Evolutionary conservation across 2,797 vertebrate species (phyloP), one percentile per base, ranked within the genome.

Genomic region (Myiotriccus ornatus): DNA sequence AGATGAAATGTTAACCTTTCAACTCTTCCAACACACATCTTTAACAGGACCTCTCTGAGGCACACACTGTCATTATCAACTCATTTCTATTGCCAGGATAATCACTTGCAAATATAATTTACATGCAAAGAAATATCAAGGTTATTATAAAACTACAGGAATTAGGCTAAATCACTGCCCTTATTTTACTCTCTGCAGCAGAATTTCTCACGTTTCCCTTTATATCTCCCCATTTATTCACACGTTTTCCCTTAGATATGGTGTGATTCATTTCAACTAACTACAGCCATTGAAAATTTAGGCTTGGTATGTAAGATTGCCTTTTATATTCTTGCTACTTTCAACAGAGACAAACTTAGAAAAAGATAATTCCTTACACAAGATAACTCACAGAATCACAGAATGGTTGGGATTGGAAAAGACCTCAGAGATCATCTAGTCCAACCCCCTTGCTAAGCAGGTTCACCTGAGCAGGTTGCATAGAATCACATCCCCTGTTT

Each of bases 61-160:
- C 84, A 63, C 50, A 14, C 34, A 15, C 55, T 87, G 69, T 82
- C 79, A 60, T 50, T 81, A 47, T 80, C 79, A 84, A 73, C 78
- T 81, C 32, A 63, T 20, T 52, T 85, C 17, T 73, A 69, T 44
- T 91, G 73, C 82, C 71, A 89, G 84, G 34, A 69, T 90, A 84
- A 92, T 83, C 8, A 71, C 39, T 87, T 71, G 16, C 14, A 81
- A 67, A 92, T 64, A 37, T 63, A 86, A 93, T 92, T 79, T 91
- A 84, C 86, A 94, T 63, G 62, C 34, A 2, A 92, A 91, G 55
- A 93, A 90, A 67, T 89, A 92, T 39, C 80, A 89, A 91, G 82
- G 69, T 92, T 87, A 88, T 93, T 91, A 49, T 43, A 84, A 84
- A 93, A 86, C 70, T 79, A 69, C 55, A 53, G 59, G 59, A 94